These are phyloP conservation scores for Trachelus troglodyta DNA, from an alignment of 2,888 invertebrate genomes.

Conservation along the genomic window DNA sequence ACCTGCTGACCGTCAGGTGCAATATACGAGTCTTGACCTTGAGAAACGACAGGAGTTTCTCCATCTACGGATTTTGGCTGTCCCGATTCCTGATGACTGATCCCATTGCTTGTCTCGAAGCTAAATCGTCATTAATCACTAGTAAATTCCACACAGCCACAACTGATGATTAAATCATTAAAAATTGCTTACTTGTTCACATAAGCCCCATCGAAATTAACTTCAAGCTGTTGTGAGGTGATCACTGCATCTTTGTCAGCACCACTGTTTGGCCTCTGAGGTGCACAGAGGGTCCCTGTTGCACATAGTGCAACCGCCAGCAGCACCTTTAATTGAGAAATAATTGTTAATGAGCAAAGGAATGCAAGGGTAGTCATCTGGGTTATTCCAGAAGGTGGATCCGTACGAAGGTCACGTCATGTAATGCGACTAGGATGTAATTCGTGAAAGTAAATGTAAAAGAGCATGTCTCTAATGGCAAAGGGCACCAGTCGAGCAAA, in stretches of 20 bases:
- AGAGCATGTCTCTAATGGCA: constrained; percentile 32
- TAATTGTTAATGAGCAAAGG: neutral
- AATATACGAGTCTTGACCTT: constrained; percentile 64
- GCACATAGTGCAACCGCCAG: constrained; percentile 57
- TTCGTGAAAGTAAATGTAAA: constrained; percentile 46
- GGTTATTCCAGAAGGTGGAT: neutral
- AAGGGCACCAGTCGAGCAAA: constrained; percentile 39
- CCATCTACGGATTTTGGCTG: constrained; percentile 62
- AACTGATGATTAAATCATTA: neutral
- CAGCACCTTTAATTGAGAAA: constrained; percentile 45
- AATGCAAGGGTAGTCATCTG: neutral
- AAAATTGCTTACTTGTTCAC: constrained; percentile 58
- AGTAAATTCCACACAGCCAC: neutral
- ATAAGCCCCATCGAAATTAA: constrained; percentile 63
- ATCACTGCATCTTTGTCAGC: constrained; percentile 63
- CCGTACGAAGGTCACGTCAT: neutral
- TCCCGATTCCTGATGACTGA: constrained; percentile 65
- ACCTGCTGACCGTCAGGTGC: constrained; percentile 66
- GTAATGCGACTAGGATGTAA: constrained; percentile 30
- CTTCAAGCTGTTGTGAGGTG: constrained; percentile 63
- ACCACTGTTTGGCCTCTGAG: constrained; percentile 51
- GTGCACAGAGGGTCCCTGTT: constrained; percentile 53
- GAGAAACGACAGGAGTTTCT: constrained; percentile 61
- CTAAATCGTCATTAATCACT: constrained; percentile 33
- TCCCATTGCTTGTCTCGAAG: constrained; percentile 68